Evolutionary conservation across 2,888 invertebrate genomes (phyloP), one percentile per base, ranked within the genome.

Genomic region (Tipula lateralis): DNA sequence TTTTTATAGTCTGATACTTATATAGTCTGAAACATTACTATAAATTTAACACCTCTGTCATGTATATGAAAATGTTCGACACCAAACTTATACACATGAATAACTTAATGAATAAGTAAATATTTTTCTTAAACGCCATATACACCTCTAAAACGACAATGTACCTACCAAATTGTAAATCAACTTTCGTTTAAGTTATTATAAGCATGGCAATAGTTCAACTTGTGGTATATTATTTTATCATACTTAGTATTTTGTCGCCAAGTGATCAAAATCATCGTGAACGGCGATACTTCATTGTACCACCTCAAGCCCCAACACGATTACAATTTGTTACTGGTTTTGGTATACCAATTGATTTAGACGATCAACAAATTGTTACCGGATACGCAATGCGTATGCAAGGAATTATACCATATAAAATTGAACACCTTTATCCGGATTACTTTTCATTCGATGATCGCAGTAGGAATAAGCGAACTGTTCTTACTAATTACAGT

Each of bases 281-380:
- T 4, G n/a, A 34, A 4, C 34, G 39, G 6, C 86, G 87, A 85
- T 87, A 87, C 85, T 86, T 90, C 9, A 86, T 89, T 34, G 90
- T 87, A 86, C 90, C 90, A n/a, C 87, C 88, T 5, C 89, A 90
- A 1, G 86, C 88, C 0, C 90, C 90, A 19, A 90, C 90, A 0
- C 83, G 36, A 13, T n/a, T 30, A 32, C 80, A 90, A 89, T 88
- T 89, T 84, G 89, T 90, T 86, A 87, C 86, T 13, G 90, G 90
- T 32, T 88, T 90, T 84, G 90, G 90, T 85, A 87, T 90, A 85
- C 90, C 90, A 0, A 16, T 82, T 16, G 32, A 32, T 82, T 86
- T 90, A 13, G 88, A 88, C 85, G 87, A 89, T 85, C 89, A 90
- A 84, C 88, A 89, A 0, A 87, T 90, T 16, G 89, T 89, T 0